Evolutionary conservation across 2,888 invertebrate species (phyloP), one percentile per base, ranked within the genome.

Genomic region (Agrotis exclamationis): DNA sequence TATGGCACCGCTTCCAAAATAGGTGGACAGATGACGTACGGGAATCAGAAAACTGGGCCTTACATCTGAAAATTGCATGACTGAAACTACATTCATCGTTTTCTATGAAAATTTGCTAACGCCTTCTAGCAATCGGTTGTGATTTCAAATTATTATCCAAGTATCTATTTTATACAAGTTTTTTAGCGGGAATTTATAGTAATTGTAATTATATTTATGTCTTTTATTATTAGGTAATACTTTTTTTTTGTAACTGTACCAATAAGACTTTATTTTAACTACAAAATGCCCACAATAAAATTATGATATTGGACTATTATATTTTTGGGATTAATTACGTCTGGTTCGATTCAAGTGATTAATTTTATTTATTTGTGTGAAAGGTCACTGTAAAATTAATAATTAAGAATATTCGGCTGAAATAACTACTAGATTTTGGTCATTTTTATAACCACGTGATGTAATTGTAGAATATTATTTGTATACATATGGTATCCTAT

Each of bases 101-200:
- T 39, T 39, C 39, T 39, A 39, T 39, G 11, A 39, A 39, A 39
- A 39, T 45, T 20, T 45, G 24, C 33, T 63, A 56, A 69, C 50
- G 73, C 33, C 45, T 14, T 53, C 44, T 64, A 20, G 3, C 7
- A 50, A 59, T 65, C 16, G 75, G 79, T 76, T 76, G 75, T 76
- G 75, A 76, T 73, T 72, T 65, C 7, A 78, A 59, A 72, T 50
- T 50, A 58, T 48, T 24, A 58, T 76, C 45, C 24, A 56, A 39
- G 33, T 56, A 39, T 13, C 47, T 54, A 54, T 54, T 68, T 24
- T 50, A 39, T 57, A 45, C 20, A 50, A 45, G n/a, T 20, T 28
- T 74, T 67, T 51, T 68, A 28, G 16, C 20, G 16, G 45, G n/a
- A 53, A 20, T 56, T n/a, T 20, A 20, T 18, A 5, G n/a, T 56